These are phyloP conservation scores for Ictalurus punctatus DNA, from an alignment of 2,113 vertebrate species.

Conservation along the genomic window DNA sequence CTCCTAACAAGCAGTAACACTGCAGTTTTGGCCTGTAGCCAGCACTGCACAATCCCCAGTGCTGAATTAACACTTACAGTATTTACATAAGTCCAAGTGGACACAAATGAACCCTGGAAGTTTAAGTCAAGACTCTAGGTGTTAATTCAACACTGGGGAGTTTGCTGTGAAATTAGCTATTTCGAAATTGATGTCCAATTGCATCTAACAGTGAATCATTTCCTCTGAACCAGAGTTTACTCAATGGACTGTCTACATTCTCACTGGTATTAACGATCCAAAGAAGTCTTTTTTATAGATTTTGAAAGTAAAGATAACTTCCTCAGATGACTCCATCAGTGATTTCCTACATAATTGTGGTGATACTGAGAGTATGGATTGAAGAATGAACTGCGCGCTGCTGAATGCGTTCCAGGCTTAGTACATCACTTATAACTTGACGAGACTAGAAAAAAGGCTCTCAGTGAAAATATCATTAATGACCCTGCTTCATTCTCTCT, in stretches of 20 bases:
- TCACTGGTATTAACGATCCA: constrained; percentile 30
- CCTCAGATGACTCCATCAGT: constrained; percentile 20
- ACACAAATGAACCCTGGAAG: constrained; percentile 4
- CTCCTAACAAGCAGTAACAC: constrained; percentile 43
- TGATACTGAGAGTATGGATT: constrained; percentile 32
- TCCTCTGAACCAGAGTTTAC: constrained; percentile 17
- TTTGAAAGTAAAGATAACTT: constrained; percentile 34
- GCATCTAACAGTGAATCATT: constrained; percentile 34
- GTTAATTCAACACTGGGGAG: constrained; percentile 2
- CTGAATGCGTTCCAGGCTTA: constrained; percentile 15
- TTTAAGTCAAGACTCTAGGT: background rate
- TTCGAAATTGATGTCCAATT: constrained; percentile 34
- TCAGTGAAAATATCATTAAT: constrained; percentile 34
- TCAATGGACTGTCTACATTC: constrained; percentile 27
- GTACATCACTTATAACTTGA: constrained; percentile 29
- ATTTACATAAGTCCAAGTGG: background rate
- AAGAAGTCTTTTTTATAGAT: constrained; percentile 30
- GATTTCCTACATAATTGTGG: constrained; percentile 36
- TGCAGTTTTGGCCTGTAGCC: constrained; percentile 27
- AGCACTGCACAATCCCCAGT: constrained; percentile 9
- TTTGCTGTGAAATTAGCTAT: constrained; percentile 29
- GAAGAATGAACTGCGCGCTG: background rate
- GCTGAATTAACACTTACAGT: background rate
- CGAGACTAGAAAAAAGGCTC: constrained; percentile 27
- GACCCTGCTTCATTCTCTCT: background rate